phyloP scores from a whole-genome alignment of 2,797 vertebrate genomes.

The Falco berigora region DNA sequence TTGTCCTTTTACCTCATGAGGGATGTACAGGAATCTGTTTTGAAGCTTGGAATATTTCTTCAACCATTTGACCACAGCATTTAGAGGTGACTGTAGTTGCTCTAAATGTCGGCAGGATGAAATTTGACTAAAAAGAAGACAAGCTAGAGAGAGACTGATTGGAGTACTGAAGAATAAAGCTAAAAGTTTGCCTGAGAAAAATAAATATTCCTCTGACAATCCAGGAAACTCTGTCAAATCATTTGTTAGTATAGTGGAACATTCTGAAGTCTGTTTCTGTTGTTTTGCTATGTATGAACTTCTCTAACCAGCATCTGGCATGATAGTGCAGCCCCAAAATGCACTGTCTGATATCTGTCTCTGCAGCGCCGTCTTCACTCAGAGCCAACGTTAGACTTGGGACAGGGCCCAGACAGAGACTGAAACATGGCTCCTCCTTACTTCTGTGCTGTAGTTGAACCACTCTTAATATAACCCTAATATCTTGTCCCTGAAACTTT shows the following conservation, averaged over 20 bases:
- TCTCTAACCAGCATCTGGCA: neutral
- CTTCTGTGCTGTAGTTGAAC: neutral
- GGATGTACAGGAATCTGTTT: neutral
- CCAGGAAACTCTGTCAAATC: neutral
- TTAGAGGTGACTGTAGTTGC: neutral
- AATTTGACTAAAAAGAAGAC: neutral
- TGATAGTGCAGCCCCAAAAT: neutral
- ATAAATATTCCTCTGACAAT: neutral
- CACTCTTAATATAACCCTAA: neutral
- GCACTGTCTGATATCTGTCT: neutral
- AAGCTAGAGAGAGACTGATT: neutral
- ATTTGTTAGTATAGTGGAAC: neutral
- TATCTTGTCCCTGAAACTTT: neutral
- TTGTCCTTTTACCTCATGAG: neutral
- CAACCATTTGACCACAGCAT: neutral
- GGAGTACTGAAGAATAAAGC: neutral
- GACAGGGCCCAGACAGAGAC: neutral
- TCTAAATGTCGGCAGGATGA: neutral
- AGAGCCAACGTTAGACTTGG: neutral
- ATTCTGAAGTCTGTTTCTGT: neutral
- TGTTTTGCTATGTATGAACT: neutral
- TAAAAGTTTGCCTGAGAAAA: neutral
- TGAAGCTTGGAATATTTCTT: neutral
- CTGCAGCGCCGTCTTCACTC: neutral
- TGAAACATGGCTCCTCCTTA: neutral